Percentiles rank a stretch among this genome's conserved stretches.
Evolutionary conservation across 2,888 invertebrate genomes (phyloP).

Genomic region (Lithosia quadra): DNA sequence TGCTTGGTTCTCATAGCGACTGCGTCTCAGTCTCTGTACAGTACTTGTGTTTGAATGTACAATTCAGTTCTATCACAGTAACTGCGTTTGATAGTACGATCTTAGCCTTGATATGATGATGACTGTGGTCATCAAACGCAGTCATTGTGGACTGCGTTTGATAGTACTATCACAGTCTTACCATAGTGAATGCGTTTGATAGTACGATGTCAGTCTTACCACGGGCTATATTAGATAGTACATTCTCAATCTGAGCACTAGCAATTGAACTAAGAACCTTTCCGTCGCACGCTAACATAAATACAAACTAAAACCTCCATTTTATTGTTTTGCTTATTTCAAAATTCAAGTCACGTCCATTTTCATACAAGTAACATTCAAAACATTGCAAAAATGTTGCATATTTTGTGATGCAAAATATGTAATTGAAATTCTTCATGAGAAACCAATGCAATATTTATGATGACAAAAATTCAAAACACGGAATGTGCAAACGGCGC

Average conservation of each 20-base stretch:
- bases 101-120: too few species aligned
- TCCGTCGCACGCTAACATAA: background rate
- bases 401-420: slow-evolving; percentile 12
- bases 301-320: background rate
- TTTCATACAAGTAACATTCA: slow-evolving; percentile 7
- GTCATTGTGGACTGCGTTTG: too few species aligned
- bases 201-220: background rate
- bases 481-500: slow-evolving; percentile 43
- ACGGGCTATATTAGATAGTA: too few species aligned
- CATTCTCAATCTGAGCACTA: too few species aligned
- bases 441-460: slow-evolving; percentile 28
- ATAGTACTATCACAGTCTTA: too few species aligned
- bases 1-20: background rate
- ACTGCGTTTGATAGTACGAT: too few species aligned
- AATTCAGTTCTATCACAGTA: too few species aligned
- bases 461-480: slow-evolving; percentile 19
- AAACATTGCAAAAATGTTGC: slow-evolving; percentile 18
- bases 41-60: too few species aligned
- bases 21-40: too few species aligned
- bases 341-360: slow-evolving; percentile 15
- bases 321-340: background rate
- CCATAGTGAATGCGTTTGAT: too few species aligned
- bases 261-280: background rate
- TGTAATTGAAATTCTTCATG: slow-evolving; percentile 9
- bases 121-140: too few species aligned